Evolutionary conservation across 1,140 invertebrate species (phyloP), one percentile per base, ranked within the genome.

Genomic region (Zaprionus nigranus): DNA sequence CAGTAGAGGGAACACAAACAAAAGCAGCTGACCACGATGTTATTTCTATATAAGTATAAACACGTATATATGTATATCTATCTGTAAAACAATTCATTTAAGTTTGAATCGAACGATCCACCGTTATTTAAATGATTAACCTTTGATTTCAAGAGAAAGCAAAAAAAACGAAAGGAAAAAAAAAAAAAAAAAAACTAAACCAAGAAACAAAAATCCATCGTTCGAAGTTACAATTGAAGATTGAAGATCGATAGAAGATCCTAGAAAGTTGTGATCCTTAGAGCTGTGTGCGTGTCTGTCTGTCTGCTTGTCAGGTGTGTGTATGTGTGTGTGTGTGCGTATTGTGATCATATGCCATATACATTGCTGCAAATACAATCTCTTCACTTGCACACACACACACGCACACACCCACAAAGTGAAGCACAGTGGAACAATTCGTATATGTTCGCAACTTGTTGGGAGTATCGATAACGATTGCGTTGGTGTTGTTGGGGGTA

Each of bases 101-200:
- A 84, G 75, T 67, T 83, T 79, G 80, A 79, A 85, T 87, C 83
- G 88, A 91, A 91, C 81, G 80, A 91, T 87, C 87, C 87, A 91
- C 87, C 87, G 87, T 91, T 91, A 81, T 83, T 91, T 87, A 79
- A 91, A 91, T 87, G 81, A 90, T 85, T 83, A 90, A 79, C 74
- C 79, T 77, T 90, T 75, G 79, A 82, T 86, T 90, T 90, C 82
- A 57, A 75, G 53, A 61, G 59, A 76, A 65, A 66, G 63, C 54
- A 70, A 34, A 30, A 49, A 40, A 67, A 66, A 67, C 64, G n/a
- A n/a, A n/a, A n/a, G n/a, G n/a, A n/a, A n/a, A n/a, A 58, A 66
- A 62, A 66, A 62, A 61, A 62, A 78, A 53, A 51, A 78, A 75
- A 65, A 28, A 53, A 64, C 9, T 20, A 46, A 57, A 51, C 28